Base-by-base conservation (phyloP, 2,113 vertebrate species). In the Toxostoma redivivum region DNA sequence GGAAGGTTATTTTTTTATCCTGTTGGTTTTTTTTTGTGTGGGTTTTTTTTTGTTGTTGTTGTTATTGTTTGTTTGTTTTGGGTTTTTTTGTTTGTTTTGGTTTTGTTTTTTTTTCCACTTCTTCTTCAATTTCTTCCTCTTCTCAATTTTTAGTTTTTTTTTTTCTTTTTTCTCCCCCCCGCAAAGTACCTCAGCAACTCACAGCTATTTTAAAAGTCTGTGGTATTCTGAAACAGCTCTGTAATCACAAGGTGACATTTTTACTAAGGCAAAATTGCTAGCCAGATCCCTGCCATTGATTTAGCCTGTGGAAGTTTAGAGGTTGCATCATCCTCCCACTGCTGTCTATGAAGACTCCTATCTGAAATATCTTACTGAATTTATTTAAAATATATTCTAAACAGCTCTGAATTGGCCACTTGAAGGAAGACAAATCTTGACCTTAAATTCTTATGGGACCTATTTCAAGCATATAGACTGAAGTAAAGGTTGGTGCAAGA, bases 381-480 rank as follows among this genome's bases (percentile, higher is more conserved):
- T 83, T 25, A 66, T 78, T 90, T 50, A n/a, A 71, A 93, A 66
- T 70, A 58, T 67, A 83, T 77, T 93, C 35, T 60, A 88, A 94
- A 54, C 8, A 54, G 21, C 24, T 81, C 35, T 88, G 64, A 88
- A 73, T 62, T 92, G 79, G 30, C 16, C 17, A 73, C 15, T 66
- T 88, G 50, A 25, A 47, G 11, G 30, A 42, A 42, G 40, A 45
- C 31, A 31, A 73, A 6, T 56, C 30, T 72, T 81, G 27, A 91
- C 58, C 45, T 53, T 30, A 60, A 86, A 56, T 4, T 81, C 54
- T 47, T 80, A 27, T 83, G 56, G 17, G 22, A 74, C 33, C 5
- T 81, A 31, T 70, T 94, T 90, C 38, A 86, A 71, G 35, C 15
- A 62, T 38, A 57, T 62, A 83, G 50, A 62, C n/a, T 57, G 51